Evolutionary conservation across 2,888 invertebrate species (phyloP).

Genomic region (Troides helena): DNA sequence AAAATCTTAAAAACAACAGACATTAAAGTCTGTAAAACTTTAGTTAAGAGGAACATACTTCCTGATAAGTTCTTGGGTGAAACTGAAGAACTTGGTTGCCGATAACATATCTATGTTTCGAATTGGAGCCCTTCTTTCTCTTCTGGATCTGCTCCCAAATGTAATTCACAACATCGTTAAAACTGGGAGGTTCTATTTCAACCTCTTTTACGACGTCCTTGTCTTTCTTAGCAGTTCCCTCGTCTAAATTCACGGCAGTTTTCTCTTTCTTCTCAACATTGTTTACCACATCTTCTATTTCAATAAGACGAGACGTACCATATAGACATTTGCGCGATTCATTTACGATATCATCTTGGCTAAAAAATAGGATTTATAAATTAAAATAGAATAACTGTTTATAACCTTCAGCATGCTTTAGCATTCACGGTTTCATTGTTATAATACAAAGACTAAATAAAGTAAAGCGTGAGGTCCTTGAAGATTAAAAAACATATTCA

Average conservation of each 20-base stretch:
- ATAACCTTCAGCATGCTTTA: too few species aligned
- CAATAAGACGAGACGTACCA: slow-evolving; percentile 80
- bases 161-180: slow-evolving; percentile 85
- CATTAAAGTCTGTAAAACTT: background rate
- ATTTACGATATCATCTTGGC: slow-evolving; percentile 87
- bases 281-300: slow-evolving; percentile 74
- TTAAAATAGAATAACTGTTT: too few species aligned
- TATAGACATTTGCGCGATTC: slow-evolving; percentile 89
- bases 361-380: slow-evolving; percentile 42
- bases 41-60: slow-evolving; percentile 71
- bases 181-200: slow-evolving; percentile 83
- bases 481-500: too few species aligned
- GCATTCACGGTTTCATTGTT: too few species aligned
- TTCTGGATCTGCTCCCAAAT: slow-evolving; percentile 84
- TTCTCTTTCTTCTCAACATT: slow-evolving; percentile 67
- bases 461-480: too few species aligned
- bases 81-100: slow-evolving; percentile 87
- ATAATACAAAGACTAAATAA: too few species aligned
- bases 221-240: slow-evolving; percentile 65
- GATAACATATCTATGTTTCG: slow-evolving; percentile 80
- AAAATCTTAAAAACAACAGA: background rate
- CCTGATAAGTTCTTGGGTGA: slow-evolving; percentile 84
- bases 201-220: slow-evolving; percentile 53
- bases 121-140: slow-evolving; percentile 78
- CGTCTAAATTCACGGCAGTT: slow-evolving; percentile 50